These are phyloP conservation scores for Sarcophaga peregrina DNA, from an alignment of 1,140 invertebrate species.

Conservation along the genomic window DNA sequence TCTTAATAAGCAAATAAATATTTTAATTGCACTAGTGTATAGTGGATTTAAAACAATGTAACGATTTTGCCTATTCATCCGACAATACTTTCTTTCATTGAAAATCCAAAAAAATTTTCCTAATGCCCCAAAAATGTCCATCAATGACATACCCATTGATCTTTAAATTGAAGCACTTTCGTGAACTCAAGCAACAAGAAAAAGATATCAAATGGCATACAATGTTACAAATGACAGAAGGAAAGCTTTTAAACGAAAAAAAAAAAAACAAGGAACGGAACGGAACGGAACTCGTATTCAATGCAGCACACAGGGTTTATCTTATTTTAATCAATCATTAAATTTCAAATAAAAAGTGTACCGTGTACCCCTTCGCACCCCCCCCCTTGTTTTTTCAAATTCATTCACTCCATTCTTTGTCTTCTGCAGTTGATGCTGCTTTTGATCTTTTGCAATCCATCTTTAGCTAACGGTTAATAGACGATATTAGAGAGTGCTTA, in stretches of 20 bases:
- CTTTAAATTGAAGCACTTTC: neutral
- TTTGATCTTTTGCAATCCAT: neutral
- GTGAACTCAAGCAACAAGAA: neutral
- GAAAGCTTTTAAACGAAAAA: neutral
- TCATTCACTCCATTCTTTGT: too few species aligned
- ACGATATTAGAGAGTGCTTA: neutral
- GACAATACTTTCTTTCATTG: too few species aligned
- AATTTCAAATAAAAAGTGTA: neutral
- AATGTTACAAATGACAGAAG: slow-evolving; percentile 5
- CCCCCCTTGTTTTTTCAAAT: too few species aligned
- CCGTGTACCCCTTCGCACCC: too few species aligned
- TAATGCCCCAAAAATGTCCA: neutral
- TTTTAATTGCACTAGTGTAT: too few species aligned
- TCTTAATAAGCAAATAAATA: too few species aligned
- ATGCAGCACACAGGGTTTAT: neutral
- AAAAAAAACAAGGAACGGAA: too few species aligned
- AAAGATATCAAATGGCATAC: slow-evolving; percentile 10
- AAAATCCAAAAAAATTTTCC: too few species aligned
- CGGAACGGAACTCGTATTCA: too few species aligned
- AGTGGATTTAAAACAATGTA: too few species aligned
- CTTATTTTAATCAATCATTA: slow-evolving; percentile 21
- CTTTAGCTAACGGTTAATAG: neutral
- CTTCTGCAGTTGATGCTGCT: neutral
- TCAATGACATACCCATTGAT: neutral
- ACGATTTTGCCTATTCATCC: too few species aligned